phyloP scores from a whole-genome alignment of 2,797 vertebrate species.

The Rhinatrema bivittatum region DNA sequence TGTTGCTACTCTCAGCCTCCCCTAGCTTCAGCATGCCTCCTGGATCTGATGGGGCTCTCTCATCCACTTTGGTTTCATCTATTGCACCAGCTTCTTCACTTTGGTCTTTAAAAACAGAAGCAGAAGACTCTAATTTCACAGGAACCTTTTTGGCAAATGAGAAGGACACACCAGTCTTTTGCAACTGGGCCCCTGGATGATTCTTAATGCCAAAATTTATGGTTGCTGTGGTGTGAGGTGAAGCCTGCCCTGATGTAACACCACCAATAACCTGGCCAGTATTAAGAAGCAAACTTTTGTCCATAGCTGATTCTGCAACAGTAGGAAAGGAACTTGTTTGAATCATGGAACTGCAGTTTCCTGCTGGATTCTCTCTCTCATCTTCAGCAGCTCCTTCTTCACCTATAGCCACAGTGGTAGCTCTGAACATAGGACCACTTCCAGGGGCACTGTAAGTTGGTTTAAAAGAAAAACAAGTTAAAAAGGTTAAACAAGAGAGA shows the following conservation, averaged over 20 bases:
- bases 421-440: conserved; percentile 97
- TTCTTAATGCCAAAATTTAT: conserved; percentile 80
- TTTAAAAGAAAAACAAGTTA: conserved; percentile 12
- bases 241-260: conserved; percentile 11
- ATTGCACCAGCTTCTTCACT: conserved; percentile 67
- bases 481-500: too few relatives aligned
- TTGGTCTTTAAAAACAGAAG: conserved; percentile 87
- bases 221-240: conserved; percentile 36
- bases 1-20: conserved; percentile 42
- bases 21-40: conserved; percentile 42
- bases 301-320: conserved; percentile 27
- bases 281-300: conserved; percentile 48
- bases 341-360: conserved; percentile 29
- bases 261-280: conserved; percentile 26
- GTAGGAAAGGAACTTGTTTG: conserved; percentile 32
- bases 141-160: conserved; percentile 96
- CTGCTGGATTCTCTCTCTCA: conserved; percentile 49
- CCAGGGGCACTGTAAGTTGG: conserved; percentile 74
- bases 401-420: conserved; percentile 86
- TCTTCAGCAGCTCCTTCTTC: conserved; percentile 78
- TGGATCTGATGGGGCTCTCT: conserved; percentile 34
- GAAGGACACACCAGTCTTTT: conserved; percentile 93
- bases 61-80: conserved; percentile 56
- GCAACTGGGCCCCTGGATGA: conserved; percentile 56
- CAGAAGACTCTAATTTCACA: conserved; percentile 87